Percentiles rank a stretch among this genome's conserved stretches.
Conservation (phyloP, 92 coral and sea anemone genomes). For the Ricordea florida region DNA sequence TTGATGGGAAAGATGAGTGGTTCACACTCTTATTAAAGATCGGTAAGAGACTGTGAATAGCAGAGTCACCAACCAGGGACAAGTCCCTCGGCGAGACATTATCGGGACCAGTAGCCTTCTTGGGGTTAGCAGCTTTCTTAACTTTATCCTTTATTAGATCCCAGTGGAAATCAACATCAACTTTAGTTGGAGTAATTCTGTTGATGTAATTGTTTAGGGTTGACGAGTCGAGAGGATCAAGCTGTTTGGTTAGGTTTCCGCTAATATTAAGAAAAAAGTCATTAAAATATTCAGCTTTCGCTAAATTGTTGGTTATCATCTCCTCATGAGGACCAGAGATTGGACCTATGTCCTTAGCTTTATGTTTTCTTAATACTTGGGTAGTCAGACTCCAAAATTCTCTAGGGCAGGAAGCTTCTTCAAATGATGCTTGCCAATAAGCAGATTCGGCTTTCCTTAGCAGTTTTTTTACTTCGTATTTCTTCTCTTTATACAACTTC, state of each 20-base stretch:
- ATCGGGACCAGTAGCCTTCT: slow-evolving; percentile 15
- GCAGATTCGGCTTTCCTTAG: neutral
- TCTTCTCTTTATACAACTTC: neutral
- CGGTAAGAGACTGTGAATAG: neutral
- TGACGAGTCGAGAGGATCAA: neutral
- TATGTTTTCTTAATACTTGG: neutral
- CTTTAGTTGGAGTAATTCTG: neutral
- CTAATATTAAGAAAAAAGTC: no score
- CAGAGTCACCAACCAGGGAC: no score
- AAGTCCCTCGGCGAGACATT: slow-evolving; percentile 6
- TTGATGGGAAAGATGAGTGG: neutral
- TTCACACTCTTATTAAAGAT: neutral
- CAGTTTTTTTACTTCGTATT: neutral
- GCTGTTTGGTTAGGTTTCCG: no score
- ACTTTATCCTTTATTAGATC: neutral
- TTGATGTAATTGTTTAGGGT: neutral
- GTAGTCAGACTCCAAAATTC: slow-evolving; percentile 7
- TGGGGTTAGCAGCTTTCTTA: neutral
- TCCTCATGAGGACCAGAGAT: neutral
- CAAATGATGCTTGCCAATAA: neutral
- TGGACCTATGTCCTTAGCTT: neutral
- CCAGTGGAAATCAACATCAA: neutral
- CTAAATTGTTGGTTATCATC: neutral
- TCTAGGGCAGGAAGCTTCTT: neutral
- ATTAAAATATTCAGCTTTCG: no score